Conservation (phyloP, 2,797 vertebrate species). For the Chiroxiphia lanceolata region DNA sequence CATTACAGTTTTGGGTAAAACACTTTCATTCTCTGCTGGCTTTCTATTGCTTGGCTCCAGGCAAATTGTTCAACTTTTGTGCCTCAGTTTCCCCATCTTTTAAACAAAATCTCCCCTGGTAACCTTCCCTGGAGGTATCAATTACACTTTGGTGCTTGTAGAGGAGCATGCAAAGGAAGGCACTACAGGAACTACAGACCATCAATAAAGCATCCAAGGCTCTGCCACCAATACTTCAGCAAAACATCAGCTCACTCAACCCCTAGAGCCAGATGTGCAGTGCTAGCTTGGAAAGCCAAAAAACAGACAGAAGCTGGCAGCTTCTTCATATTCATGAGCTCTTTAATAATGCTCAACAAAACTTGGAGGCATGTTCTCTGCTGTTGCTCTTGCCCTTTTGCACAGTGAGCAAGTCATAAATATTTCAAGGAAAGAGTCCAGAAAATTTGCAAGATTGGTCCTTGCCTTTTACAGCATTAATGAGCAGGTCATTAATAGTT, state of each 20-base stretch:
- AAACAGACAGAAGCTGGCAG: background rate
- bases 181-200: background rate
- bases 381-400: conserved; percentile 46
- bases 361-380: conserved; percentile 50
- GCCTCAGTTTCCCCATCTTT: background rate
- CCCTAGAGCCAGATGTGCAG: background rate
- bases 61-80: background rate
- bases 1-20: background rate
- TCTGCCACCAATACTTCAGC: background rate
- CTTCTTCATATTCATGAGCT: conserved; percentile 57
- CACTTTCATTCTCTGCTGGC: background rate
- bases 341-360: conserved; percentile 48
- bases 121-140: background rate
- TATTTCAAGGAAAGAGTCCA: conserved; percentile 58
- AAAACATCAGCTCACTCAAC: background rate
- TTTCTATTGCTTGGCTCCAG: background rate
- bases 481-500: conserved; percentile 66
- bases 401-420: conserved; percentile 35
- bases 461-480: conserved; percentile 65
- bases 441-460: conserved; percentile 63
- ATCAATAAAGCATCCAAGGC: background rate
- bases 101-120: background rate
- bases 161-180: background rate
- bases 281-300: background rate
- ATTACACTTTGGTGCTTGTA: background rate